phyloP scores from a whole-genome alignment of 2,797 vertebrate species.

The Falco berigora region DNA sequence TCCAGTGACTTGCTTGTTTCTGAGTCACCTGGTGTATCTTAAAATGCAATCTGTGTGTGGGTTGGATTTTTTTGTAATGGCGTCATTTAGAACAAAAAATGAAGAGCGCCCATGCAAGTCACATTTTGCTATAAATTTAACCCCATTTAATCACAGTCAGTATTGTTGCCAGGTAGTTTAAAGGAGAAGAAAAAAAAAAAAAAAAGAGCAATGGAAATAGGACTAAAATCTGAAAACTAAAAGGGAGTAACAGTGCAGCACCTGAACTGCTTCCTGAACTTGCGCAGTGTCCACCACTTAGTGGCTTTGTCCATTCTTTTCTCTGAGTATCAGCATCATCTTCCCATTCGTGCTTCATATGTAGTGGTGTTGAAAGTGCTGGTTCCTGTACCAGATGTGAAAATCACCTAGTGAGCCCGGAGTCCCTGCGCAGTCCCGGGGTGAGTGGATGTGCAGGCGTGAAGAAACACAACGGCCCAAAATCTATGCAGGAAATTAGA shows the following conservation, averaged over 20 bases:
- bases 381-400: not conserved
- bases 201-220: not conserved
- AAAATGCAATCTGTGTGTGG: accelerated
- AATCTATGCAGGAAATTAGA: not conserved
- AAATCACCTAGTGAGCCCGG: accelerated
- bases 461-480: not conserved
- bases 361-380: too few species aligned
- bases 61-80: not conserved
- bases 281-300: not conserved
- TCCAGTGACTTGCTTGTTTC: not conserved
- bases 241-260: not conserved
- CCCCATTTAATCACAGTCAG: not conserved
- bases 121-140: not conserved
- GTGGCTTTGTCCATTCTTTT: not conserved
- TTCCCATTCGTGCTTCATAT: accelerated
- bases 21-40: accelerated
- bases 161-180: not conserved
- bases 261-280: not conserved
- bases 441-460: accelerated
- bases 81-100: not conserved
- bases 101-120: not conserved
- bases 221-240: not conserved
- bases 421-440: accelerated
- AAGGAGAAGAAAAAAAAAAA: not conserved
- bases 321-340: not conserved